Percentiles rank a stretch among this genome's conserved stretches.
These are phyloP conservation scores for Oscheius sp. DNA, from an alignment of 2,888 invertebrate species.

Conservation along the genomic window DNA sequence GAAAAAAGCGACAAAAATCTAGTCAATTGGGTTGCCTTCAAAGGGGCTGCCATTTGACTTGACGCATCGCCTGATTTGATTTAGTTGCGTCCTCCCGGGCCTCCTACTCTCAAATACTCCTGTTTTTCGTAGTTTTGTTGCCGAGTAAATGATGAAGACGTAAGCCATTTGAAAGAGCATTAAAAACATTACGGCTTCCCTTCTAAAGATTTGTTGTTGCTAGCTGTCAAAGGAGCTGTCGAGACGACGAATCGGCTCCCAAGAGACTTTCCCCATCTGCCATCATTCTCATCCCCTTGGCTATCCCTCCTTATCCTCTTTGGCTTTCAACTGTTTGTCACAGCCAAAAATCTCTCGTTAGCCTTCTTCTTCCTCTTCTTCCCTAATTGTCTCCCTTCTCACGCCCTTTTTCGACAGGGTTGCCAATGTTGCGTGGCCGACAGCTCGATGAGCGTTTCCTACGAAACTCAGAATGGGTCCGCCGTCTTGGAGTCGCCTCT, in stretches of 20 bases:
- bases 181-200: no score
- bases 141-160: no score
- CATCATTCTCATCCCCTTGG: slow-evolving; percentile 1
- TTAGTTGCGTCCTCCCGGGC: slow-evolving; percentile 23
- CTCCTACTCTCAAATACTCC: not conserved
- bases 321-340: not conserved
- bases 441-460: slow-evolving; percentile 52
- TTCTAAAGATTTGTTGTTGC: no score
- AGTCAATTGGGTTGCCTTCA: slow-evolving; percentile 14
- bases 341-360: not conserved
- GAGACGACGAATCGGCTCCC: not conserved
- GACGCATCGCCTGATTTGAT: slow-evolving; percentile 33
- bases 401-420: not conserved
- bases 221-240: no score
- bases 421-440: slow-evolving; percentile 38
- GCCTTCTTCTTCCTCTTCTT: not conserved
- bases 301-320: not conserved
- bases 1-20: slow-evolving; percentile 13
- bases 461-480: slow-evolving; percentile 52
- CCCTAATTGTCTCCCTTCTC: not conserved
- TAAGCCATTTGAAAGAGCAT: not conserved
- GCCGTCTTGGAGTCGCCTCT: slow-evolving; percentile 51
- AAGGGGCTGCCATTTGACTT: slow-evolving; percentile 27
- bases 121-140: not conserved
- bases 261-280: slow-evolving; percentile 1